Evolutionary conservation across 2,113 vertebrate genomes (phyloP).

Genomic region (Corythoichthys intestinalis): DNA sequence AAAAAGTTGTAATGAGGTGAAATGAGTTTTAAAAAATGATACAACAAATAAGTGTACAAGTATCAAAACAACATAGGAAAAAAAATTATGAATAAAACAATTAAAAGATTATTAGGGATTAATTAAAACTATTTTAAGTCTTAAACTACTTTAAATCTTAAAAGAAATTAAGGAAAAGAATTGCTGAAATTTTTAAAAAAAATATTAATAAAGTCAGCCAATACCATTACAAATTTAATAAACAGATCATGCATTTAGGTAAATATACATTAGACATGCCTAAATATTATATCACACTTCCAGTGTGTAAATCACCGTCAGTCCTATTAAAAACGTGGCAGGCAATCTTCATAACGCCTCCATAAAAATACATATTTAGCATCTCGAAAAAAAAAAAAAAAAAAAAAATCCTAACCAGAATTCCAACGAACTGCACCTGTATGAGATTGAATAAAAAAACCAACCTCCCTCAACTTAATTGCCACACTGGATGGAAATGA

Average conservation of each 20-base stretch:
- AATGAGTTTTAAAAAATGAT: no score
- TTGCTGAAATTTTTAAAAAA: no score
- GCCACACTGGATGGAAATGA: conserved; percentile 39
- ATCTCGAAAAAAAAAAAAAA: neutral
- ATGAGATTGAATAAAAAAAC: neutral
- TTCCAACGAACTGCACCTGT: neutral
- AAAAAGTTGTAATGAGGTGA: no score
- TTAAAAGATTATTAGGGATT: no score
- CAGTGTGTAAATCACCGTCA: neutral
- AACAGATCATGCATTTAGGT: neutral
- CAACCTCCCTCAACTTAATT: conserved; percentile 33
- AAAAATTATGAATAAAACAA: no score
- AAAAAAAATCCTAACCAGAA: neutral
- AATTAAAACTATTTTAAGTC: no score
- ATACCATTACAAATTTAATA: no score
- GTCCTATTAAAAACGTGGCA: neutral
- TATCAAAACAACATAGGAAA: no score
- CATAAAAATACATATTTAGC: neutral
- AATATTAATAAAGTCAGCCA: neutral
- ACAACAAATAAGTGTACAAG: no score
- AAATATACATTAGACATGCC: neutral
- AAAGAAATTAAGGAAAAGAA: no score
- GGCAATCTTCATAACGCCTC: neutral
- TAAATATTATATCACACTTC: neutral
- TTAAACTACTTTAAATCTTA: no score